Evolutionary conservation across 1,140 invertebrate species (phyloP), one percentile per base, ranked within the genome.

Genomic region (Zaprionus taronus): DNA sequence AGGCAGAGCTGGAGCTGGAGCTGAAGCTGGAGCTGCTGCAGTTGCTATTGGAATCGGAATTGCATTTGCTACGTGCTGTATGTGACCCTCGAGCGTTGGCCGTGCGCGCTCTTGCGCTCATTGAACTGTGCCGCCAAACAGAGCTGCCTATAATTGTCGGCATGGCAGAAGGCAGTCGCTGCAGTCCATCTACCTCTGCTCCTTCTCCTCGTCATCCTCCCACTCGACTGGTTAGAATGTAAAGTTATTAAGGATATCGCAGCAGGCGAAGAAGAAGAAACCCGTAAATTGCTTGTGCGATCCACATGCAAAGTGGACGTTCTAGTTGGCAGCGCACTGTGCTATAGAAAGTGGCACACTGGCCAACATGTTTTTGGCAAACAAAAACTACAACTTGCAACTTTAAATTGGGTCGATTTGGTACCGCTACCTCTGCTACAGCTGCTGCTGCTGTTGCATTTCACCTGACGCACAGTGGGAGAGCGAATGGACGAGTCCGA

Each of bases 261-360:
- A 49, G 66, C 28, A 31, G 28, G 28, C 28, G 44, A 5, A 41
- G 44, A 7, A 41, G 44, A 7, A 51, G 28, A 53, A 17, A 64
- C 20, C 83, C 57, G 72, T 80, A 87, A 87, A 87, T 87, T 87
- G 44, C 65, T 73, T 72, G 55, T 56, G 64, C 79, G n/a, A 44
- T 6, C 15, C 41, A 47, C 67, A 87, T 77, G 83, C 83, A 85
- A 85, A 87, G 83, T 89, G 80, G 80, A 83, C 76, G 83, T 86
- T 86, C 84, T 83, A 86, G 77, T 86, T 89, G 81, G 61, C 76
- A 60, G 51, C 63, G 51, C 15, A 15, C 31, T 34, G 5, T 36
- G 56, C 66, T 71, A 66, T 83, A 80, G 83, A 87, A 87, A 84
- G 84, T 87, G 74, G 83, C 78, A 89, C 81, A 84, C 64, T 76